Conservation (phyloP, 2,888 invertebrate genomes). For the Muschampia plurimacula region DNA sequence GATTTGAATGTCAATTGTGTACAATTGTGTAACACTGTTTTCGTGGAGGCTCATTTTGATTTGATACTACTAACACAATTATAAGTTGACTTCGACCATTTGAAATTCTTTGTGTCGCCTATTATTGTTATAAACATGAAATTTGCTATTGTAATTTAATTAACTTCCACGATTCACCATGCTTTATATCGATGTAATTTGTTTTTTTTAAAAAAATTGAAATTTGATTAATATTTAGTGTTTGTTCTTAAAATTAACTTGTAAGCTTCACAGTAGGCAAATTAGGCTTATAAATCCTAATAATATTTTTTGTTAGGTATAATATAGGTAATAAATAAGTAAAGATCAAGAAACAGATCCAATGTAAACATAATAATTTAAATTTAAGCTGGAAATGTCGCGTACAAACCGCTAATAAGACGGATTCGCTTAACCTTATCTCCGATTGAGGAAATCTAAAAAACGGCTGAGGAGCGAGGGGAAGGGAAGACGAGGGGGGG, state of each 20-base stretch:
- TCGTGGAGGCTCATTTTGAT: conserved; percentile 83
- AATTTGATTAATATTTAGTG: too few relatives aligned
- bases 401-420: conserved; percentile 80
- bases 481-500: conserved; percentile 58
- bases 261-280: background rate
- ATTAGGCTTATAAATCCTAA: too few relatives aligned
- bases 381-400: conserved; percentile 69
- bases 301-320: too few relatives aligned
- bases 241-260: background rate
- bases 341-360: background rate
- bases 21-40: conserved; percentile 84
- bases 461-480: conserved; percentile 66
- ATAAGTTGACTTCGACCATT: conserved; percentile 76
- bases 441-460: conserved; percentile 84
- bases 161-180: conserved; percentile 53
- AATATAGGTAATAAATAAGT: background rate
- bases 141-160: conserved; percentile 70
- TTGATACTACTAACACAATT: conserved; percentile 78
- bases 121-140: conserved; percentile 80
- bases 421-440: conserved; percentile 83
- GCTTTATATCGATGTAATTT: conserved; percentile 57
- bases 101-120: conserved; percentile 72
- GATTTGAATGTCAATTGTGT: conserved; percentile 85
- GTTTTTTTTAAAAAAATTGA: background rate
- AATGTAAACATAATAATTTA: conserved; percentile 66